A percentile compares a stretch with the other conserved stretches of the same genome.
Conservation (phyloP, 2,797 vertebrate genomes). For the Synanceia verrucosa region DNA sequence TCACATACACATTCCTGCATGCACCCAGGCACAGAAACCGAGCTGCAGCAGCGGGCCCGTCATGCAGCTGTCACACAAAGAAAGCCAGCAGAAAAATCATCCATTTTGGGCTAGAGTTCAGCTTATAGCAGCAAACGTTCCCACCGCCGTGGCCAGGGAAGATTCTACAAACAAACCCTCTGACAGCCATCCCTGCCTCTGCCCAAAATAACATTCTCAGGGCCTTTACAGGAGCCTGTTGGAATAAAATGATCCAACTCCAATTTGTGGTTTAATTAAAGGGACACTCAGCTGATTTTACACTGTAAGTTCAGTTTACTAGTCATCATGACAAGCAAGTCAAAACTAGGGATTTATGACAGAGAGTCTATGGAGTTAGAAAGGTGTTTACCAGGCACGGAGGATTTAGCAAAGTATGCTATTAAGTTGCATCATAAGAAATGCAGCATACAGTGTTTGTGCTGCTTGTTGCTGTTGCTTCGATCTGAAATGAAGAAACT, state of each 20-base stretch:
- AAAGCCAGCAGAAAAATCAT: slow-evolving; percentile 51
- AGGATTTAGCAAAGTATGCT: slow-evolving; percentile 2
- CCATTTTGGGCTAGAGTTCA: slow-evolving; percentile 61
- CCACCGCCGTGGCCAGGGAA: slow-evolving; percentile 40
- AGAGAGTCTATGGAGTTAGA: slow-evolving; percentile 5
- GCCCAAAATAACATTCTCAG: slow-evolving; percentile 73
- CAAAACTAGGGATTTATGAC: background rate
- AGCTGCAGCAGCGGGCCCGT: slow-evolving; percentile 31
- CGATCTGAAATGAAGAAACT: background rate
- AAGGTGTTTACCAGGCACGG: background rate
- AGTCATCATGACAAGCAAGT: background rate
- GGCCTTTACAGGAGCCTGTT: slow-evolving; percentile 45
- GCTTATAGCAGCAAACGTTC: slow-evolving; percentile 71
- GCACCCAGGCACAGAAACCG: slow-evolving; percentile 2
- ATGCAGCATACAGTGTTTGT: slow-evolving; percentile 4
- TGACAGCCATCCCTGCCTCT: slow-evolving; percentile 51
- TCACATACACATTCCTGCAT: background rate
- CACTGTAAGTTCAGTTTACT: slow-evolving; percentile 16
- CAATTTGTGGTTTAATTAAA: slow-evolving; percentile 22
- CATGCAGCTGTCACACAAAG: slow-evolving; percentile 55
- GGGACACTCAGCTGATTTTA: background rate
- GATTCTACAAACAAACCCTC: slow-evolving; percentile 70
- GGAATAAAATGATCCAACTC: slow-evolving; percentile 31
- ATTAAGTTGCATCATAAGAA: slow-evolving; percentile 8
- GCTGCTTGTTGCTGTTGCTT: background rate